Evolutionary conservation across 2,113 vertebrate species (phyloP), one percentile per base, ranked within the genome.

Genomic region (Erpornis zantholeuca): DNA sequence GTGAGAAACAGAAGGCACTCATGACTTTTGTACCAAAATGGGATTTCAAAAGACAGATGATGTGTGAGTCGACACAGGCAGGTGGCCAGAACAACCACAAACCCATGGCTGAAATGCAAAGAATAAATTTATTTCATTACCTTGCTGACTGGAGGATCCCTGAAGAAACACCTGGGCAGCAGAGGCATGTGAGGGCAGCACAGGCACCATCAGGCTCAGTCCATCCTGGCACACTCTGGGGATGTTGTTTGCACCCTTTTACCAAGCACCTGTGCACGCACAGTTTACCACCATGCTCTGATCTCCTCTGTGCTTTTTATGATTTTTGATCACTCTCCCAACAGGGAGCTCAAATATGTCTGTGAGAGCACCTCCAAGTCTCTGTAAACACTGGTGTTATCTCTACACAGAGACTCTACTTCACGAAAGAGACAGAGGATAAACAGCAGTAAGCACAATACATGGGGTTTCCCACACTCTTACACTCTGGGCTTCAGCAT

Each of bases 231-330:
- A 2, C 18, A 33, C 17, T 5, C 33, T 53, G 28, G 54, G 28
- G 54, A 45, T 86, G 54, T 38, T 28, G 12, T 16, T 36, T n/a
- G 38, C 54, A 38, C 18, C 15, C 38, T 19, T 12, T 68, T 28
- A 38, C 28, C 53, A 28, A 36, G 15, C 27, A 15, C 15, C 23
- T 33, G 47, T 19, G 20, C 38, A 45, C 27, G 4, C 0, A 0
- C 2, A 11, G 10, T n/a, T 69, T 28, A 12, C 10, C 38, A 53
- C 22, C 28, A 28, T 19, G 23, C 28, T 60, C 47, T 33, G 6
- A 38, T 45, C 45, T 53, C 38, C 22, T 53, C 38, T 53, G 45
- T 23, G 28, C 18, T 61, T 61, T 45, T n/a, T 38, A 69, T 16
- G 28, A 27, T 38, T 28, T 53, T 28, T 28, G 28, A 28, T 53